Evolutionary conservation across 1,140 invertebrate genomes (phyloP), one percentile per base, ranked within the genome.

Genomic region (Drosophila azteca): DNA sequence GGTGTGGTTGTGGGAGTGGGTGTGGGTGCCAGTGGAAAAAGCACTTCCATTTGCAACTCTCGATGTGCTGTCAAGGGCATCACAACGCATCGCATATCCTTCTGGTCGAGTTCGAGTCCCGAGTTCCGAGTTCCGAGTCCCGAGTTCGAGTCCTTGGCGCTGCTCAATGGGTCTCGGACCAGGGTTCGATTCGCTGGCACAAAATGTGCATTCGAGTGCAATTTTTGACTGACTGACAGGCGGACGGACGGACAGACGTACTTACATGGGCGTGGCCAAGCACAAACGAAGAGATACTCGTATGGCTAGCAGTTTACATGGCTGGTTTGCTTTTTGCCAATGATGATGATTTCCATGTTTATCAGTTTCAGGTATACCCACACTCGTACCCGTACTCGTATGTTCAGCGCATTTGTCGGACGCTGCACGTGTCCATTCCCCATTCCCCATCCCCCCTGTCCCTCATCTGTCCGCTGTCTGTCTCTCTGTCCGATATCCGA

Each of bases 191-290:
- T 64, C 68, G 66, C 66, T 51, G 50, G 70, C 71, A 72, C 63
- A 79, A 76, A 85, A 82, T 87, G 82, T 78, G 69, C 82, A 82
- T 62, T 71, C 59, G 69, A 82, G 70, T 87, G 83, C 74, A 75
- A 51, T 69, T 87, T 85, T 68, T 85, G 82, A 85, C 82, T 68
- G 81, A 78, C 81, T 58, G 29, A 31, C 29, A 6, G 26, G 17
- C 17, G 48, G 54, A 41, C 41, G 31, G 43, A 51, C 49, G 46
- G 43, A 43, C 35, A 46, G 15, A 61, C 31, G 58, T 63, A 63
- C 58, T 63, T 29, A 20, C 59, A 35, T 26, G 59, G 62, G 58
- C 43, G 59, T 48, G 29, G 15, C 29, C 43, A 20, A 9, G 35
- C n/a, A 26, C 59, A 43, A 22, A 24, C 39, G 41, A 24, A 15